phyloP scores from a whole-genome alignment of 1,140 invertebrate genomes.

The Hylaeus anthracinus region DNA sequence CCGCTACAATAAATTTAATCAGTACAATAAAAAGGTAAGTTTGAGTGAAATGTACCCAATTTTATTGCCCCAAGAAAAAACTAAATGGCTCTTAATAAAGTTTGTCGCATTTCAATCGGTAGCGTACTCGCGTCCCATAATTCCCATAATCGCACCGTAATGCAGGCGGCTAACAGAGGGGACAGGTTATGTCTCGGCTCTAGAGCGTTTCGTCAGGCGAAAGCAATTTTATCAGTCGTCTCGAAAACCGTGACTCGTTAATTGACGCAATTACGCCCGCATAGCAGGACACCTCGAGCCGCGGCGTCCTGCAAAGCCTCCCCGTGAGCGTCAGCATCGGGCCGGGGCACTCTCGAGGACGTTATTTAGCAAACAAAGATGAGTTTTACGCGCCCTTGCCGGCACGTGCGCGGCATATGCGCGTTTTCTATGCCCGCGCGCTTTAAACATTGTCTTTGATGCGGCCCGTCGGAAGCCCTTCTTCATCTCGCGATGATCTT shows the following conservation, averaged over 20 bases:
- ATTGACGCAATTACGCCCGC: slow-evolving; percentile 59
- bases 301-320: slow-evolving; percentile 33
- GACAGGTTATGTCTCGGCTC: too few relatives aligned
- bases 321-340: slow-evolving; percentile 39
- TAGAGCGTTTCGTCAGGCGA: neutral
- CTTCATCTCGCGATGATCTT: slow-evolving; percentile 44
- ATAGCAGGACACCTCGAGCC: slow-evolving; percentile 38
- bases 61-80: too few relatives aligned
- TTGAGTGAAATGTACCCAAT: too few relatives aligned
- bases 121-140: too few relatives aligned
- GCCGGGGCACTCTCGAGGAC: slow-evolving; percentile 62
- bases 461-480: slow-evolving; percentile 75
- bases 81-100: too few relatives aligned
- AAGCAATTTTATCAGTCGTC: slow-evolving; percentile 32
- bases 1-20: too few relatives aligned
- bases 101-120: too few relatives aligned
- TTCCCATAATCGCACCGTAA: too few relatives aligned
- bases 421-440: slow-evolving; percentile 61
- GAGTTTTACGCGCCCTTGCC: slow-evolving; percentile 71
- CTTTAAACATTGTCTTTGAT: slow-evolving; percentile 80
- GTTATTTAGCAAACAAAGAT: slow-evolving; percentile 77
- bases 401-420: slow-evolving; percentile 77
- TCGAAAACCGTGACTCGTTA: slow-evolving; percentile 43
- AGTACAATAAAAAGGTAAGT: too few relatives aligned
- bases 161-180: too few relatives aligned